These are phyloP conservation scores for Oxystoma pomonae DNA, from an alignment of 2,888 invertebrate species.

Conservation along the genomic window DNA sequence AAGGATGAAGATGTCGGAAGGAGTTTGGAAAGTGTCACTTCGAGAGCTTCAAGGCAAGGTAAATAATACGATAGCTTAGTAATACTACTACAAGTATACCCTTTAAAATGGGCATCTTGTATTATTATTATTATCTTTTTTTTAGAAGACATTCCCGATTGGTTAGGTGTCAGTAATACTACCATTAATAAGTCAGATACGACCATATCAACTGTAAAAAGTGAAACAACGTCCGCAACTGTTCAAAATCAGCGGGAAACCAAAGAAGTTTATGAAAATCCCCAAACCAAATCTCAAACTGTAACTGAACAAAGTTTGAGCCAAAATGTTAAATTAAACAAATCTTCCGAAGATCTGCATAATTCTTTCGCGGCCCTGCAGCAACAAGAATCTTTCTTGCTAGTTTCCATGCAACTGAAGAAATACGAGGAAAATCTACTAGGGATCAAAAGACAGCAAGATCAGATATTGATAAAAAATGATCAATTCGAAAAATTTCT, in stretches of 20 bases:
- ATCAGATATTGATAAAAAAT: constrained; percentile 53
- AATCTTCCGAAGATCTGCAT: background rate
- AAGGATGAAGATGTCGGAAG: background rate
- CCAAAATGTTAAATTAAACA: background rate
- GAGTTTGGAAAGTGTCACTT: background rate
- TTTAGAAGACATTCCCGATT: constrained; percentile 36
- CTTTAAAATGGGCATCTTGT: no score
- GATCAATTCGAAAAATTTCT: constrained; percentile 53
- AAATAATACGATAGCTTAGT: background rate
- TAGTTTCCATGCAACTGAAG: constrained; percentile 59
- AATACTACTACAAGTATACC: no score
- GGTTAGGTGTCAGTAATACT: constrained; percentile 35
- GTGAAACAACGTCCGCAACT: constrained; percentile 21
- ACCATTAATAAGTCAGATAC: constrained; percentile 20
- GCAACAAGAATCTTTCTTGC: constrained; percentile 59
- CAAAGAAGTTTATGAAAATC: constrained; percentile 44
- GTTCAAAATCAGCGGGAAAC: constrained; percentile 38
- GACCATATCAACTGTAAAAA: constrained; percentile 24
- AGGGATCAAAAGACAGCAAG: constrained; percentile 55
- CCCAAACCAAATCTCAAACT: background rate
- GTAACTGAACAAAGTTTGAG: background rate
- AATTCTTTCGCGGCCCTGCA: constrained; percentile 52
- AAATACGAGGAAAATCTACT: constrained; percentile 59
- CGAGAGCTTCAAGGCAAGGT: background rate
- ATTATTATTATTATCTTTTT: background rate